phyloP scores from a whole-genome alignment of 2,113 vertebrate species.

The Ardeotis arabs region DNA sequence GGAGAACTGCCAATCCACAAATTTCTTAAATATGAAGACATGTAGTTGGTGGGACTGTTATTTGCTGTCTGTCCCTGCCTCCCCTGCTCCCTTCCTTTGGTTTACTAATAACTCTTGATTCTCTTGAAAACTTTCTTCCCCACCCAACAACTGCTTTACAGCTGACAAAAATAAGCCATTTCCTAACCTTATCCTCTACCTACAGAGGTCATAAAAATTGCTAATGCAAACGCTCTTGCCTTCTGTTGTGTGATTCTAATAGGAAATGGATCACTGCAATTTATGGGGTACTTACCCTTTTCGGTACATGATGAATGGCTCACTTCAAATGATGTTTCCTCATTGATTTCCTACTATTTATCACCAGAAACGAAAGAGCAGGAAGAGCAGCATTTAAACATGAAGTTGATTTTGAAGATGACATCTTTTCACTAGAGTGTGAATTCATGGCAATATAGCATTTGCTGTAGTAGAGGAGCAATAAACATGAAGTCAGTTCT shows the following conservation, averaged over 20 bases:
- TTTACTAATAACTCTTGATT: background rate
- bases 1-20: background rate
- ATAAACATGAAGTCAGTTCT: background rate
- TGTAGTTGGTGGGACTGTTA: background rate
- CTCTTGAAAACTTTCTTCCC: conserved; percentile 39
- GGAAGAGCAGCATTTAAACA: conserved; percentile 72
- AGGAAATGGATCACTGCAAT: conserved; percentile 79
- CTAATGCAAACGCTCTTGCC: conserved; percentile 73
- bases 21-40: background rate
- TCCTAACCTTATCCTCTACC: conserved; percentile 72
- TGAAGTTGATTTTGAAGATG: conserved; percentile 83
- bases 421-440: conserved; percentile 56
- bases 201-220: conserved; percentile 77
- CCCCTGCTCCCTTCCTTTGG: background rate
- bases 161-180: conserved; percentile 74
- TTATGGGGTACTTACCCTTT: conserved; percentile 79
- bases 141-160: conserved; percentile 68
- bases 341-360: conserved; percentile 75
- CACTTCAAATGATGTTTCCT: conserved; percentile 78
- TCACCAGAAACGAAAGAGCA: conserved; percentile 57
- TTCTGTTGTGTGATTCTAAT: conserved; percentile 79
- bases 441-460: conserved; percentile 56
- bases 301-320: conserved; percentile 76
- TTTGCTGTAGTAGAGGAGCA: conserved; percentile 34
- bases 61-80: background rate